These are phyloP conservation scores for Bactericera cockerelli DNA, from an alignment of 1,140 invertebrate species.

Conservation along the genomic window DNA sequence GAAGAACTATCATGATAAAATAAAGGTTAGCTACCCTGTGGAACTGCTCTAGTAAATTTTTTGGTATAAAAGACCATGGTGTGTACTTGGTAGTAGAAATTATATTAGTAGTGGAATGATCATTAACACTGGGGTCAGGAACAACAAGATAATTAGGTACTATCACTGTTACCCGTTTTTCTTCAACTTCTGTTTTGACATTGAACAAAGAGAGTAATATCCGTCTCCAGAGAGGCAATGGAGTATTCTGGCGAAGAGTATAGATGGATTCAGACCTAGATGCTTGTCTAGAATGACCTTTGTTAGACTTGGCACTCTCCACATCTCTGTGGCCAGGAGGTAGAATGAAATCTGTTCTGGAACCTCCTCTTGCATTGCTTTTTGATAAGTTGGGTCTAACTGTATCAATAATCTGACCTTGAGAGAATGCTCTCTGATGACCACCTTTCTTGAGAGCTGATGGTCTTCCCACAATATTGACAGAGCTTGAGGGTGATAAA, in stretches of 20 bases:
- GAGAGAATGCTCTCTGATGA: slow-evolving; percentile 69
- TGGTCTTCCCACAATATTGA: slow-evolving; percentile 32
- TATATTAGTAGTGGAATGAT: slow-evolving; percentile 52
- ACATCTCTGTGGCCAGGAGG: slow-evolving; percentile 50
- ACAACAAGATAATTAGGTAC: slow-evolving; percentile 70
- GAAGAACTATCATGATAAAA: slow-evolving; percentile 89
- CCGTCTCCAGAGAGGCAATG: slow-evolving; percentile 48
- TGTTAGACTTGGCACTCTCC: slow-evolving; percentile 27
- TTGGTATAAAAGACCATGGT: slow-evolving; percentile 81
- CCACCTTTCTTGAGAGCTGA: slow-evolving; percentile 52
- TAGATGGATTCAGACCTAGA: slow-evolving; percentile 73
- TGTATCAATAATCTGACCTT: slow-evolving; percentile 57
- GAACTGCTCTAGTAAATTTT: slow-evolving; percentile 95
- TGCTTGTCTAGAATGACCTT: slow-evolving; percentile 40
- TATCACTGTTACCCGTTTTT: slow-evolving; percentile 49
- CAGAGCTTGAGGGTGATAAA: slow-evolving; percentile 20
- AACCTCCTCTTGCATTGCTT: slow-evolving; percentile 41
- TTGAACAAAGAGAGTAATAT: slow-evolving; percentile 42
- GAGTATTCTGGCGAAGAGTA: slow-evolving; percentile 55
- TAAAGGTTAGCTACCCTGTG: slow-evolving; percentile 95
- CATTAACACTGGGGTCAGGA: slow-evolving; percentile 51
- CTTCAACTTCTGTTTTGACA: slow-evolving; percentile 32
- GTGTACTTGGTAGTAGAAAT: slow-evolving; percentile 95
- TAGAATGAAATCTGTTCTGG: slow-evolving; percentile 72
- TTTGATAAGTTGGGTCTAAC: slow-evolving; percentile 7